phyloP scores from a whole-genome alignment of 2,797 vertebrate genomes.

The Sebastes diploproa region DNA sequence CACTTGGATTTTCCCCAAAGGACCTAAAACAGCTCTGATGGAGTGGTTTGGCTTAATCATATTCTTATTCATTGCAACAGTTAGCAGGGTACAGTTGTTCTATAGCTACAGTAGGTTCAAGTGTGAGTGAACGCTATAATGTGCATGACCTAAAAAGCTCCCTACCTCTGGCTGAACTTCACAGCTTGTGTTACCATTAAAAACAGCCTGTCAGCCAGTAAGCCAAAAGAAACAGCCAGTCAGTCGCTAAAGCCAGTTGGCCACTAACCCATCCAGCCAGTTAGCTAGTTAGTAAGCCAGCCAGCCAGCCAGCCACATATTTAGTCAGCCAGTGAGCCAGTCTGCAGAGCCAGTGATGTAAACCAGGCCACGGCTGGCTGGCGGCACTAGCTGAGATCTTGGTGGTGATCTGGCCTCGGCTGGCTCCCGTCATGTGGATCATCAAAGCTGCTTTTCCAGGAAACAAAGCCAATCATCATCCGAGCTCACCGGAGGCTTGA shows the following conservation, averaged over 20 bases:
- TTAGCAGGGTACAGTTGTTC: not conserved
- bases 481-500: constrained; percentile 25
- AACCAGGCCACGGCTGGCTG: constrained; percentile 67
- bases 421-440: constrained; percentile 59
- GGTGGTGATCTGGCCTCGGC: constrained; percentile 66
- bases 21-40: not conserved
- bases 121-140: constrained; percentile 3
- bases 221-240: constrained; percentile 38
- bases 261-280: constrained; percentile 32
- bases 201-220: constrained; percentile 47
- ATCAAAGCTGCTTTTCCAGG: constrained; percentile 61
- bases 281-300: constrained; percentile 47
- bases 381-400: constrained; percentile 55
- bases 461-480: constrained; percentile 56
- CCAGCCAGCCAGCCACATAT: constrained; percentile 32
- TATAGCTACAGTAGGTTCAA: not conserved
- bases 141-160: constrained; percentile 29
- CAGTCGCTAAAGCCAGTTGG: constrained; percentile 54
- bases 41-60: not conserved
- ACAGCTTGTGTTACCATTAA: constrained; percentile 60
- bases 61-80: not conserved
- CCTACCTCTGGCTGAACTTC: constrained; percentile 70
- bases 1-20: not conserved
- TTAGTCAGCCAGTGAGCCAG: constrained; percentile 42
- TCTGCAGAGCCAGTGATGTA: constrained; percentile 57